phyloP scores from a whole-genome alignment of 2,113 vertebrate genomes.

The Boleophthalmus pectinirostris region DNA sequence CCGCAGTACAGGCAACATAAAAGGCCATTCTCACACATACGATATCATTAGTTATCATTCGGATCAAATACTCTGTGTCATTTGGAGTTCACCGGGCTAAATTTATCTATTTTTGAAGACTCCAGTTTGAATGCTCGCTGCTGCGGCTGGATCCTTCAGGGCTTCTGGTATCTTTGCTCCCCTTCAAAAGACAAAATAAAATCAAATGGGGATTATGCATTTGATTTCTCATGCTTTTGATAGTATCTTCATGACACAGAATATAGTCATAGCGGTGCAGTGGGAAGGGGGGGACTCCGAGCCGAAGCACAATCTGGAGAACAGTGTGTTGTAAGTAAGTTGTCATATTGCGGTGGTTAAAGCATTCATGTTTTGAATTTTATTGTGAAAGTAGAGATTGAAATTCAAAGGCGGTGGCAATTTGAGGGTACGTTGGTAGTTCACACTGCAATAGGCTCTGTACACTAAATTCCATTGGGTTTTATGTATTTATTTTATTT shows the following conservation, averaged over 20 bases:
- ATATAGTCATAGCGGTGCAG: constrained; percentile 29
- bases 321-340: background rate
- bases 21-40: constrained; percentile 18
- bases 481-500: too few species aligned
- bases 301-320: background rate
- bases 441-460: background rate
- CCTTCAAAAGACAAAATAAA: constrained; percentile 42
- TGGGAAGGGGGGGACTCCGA: constrained; percentile 10
- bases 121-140: constrained; percentile 39
- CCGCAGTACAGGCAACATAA: constrained; percentile 20
- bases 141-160: constrained; percentile 19
- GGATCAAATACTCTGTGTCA: constrained; percentile 48
- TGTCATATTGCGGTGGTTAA: background rate
- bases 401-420: background rate
- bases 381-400: background rate
- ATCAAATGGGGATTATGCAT: constrained; percentile 26
- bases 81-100: constrained; percentile 47
- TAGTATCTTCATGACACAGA: constrained; percentile 46
- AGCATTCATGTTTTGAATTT: background rate
- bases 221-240: constrained; percentile 44
- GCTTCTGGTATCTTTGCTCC: constrained; percentile 25
- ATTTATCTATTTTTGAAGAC: constrained; percentile 47
- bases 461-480: too few species aligned
- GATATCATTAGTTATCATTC: constrained; percentile 36
- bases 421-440: background rate